These are phyloP conservation scores for Hydraecia micacea DNA, from an alignment of 2,888 invertebrate genomes.

Conservation along the genomic window DNA sequence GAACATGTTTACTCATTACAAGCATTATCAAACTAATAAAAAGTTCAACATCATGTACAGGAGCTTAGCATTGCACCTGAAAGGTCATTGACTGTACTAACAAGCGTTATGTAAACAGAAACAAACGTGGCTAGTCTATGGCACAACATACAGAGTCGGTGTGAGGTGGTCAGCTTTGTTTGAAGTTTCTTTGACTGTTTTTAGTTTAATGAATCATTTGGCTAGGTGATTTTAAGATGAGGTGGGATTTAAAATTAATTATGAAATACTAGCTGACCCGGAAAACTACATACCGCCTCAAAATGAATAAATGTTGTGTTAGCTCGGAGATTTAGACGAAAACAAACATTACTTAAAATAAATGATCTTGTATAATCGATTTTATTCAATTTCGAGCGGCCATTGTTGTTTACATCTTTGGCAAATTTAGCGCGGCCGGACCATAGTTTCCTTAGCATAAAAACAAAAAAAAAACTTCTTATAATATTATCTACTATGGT, in stretches of 20 bases:
- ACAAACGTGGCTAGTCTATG: conserved; percentile 45
- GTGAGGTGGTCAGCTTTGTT: conserved; percentile 40
- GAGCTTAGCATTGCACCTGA: conserved; percentile 59
- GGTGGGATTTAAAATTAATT: not conserved
- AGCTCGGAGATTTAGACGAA: no score
- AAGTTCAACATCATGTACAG: conserved; percentile 57
- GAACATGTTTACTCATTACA: conserved; percentile 40
- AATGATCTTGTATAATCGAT: no score
- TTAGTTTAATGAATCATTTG: conserved; percentile 11
- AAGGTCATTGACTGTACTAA: conserved; percentile 56
- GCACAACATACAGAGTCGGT: no score
- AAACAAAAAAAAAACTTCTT: no score
- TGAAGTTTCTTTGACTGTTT: conserved; percentile 14
- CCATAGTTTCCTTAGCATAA: not conserved
- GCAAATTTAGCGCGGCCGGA: no score
- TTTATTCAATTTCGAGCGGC: no score
- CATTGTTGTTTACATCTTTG: no score
- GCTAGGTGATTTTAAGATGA: not conserved
- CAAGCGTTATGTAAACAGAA: conserved; percentile 58
- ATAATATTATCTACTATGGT: no score
- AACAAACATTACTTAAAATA: no score
- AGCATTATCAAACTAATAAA: conserved; percentile 54
- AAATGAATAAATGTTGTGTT: no score
- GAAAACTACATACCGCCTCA: no score
- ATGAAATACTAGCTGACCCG: not conserved